phyloP scores from a whole-genome alignment of 2,888 invertebrate species.

The Papilio elwesi region DNA sequence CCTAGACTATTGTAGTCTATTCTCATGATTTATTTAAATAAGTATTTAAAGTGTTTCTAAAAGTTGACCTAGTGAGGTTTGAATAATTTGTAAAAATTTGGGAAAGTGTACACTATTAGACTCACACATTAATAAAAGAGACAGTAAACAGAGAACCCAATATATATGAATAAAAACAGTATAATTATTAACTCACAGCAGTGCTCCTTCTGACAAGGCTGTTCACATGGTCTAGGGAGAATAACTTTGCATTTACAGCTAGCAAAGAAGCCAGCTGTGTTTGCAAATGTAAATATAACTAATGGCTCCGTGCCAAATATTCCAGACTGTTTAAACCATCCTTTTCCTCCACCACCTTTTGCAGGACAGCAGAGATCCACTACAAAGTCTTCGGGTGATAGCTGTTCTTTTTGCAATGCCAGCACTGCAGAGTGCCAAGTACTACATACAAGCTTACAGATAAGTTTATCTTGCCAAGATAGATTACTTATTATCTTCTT shows the following conservation, averaged over 20 bases:
- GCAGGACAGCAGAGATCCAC: constrained; percentile 54
- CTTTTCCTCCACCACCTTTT: constrained; percentile 52
- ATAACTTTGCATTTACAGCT: constrained; percentile 59
- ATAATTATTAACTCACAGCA: constrained; percentile 60
- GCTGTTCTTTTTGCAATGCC: constrained; percentile 64
- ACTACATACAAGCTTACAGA: constrained; percentile 69
- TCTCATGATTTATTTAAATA: too few species aligned
- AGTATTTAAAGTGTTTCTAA: too few species aligned
- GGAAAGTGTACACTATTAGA: neutral
- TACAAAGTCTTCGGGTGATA: constrained; percentile 67
- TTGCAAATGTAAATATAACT: constrained; percentile 67
- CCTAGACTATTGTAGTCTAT: too few species aligned
- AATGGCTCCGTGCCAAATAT: constrained; percentile 66
- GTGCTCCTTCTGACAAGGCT: constrained; percentile 68
- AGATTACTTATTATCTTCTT: constrained; percentile 71
- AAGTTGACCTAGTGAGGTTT: too few species aligned
- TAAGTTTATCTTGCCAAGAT: constrained; percentile 73
- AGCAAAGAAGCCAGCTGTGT: constrained; percentile 56
- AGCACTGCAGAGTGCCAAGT: constrained; percentile 71
- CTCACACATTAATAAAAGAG: neutral
- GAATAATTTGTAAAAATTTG: too few species aligned
- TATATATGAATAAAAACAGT: constrained; percentile 2
- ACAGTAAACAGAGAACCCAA: neutral
- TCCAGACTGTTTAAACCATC: constrained; percentile 59
- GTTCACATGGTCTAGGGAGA: constrained; percentile 60